These are phyloP conservation scores for Panagrolaimus sp. DNA, from an alignment of 1,140 invertebrate genomes.

Conservation along the genomic window DNA sequence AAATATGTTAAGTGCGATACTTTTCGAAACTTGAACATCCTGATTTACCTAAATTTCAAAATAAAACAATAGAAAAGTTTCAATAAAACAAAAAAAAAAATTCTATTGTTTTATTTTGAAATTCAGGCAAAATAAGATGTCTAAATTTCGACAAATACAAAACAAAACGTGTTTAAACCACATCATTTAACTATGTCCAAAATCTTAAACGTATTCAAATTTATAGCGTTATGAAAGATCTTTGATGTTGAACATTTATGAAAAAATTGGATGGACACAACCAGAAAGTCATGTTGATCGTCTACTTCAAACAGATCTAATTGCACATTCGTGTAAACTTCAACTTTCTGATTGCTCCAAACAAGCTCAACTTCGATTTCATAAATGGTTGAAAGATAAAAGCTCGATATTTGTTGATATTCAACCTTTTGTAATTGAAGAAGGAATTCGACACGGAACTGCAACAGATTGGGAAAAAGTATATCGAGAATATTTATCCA, in stretches of 20 bases:
- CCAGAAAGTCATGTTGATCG: constrained; percentile 26
- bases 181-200: no score
- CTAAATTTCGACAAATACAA: no score
- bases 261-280: constrained; percentile 37
- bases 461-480: constrained; percentile 41
- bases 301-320: constrained; percentile 36
- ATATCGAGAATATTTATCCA: constrained; percentile 34
- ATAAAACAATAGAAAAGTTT: no score
- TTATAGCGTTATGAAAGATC: constrained; percentile 27
- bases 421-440: constrained; percentile 42
- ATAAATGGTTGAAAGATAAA: constrained; percentile 38
- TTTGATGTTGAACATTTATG: constrained; percentile 31
- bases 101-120: no score
- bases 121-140: no score
- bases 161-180: no score
- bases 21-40: neutral
- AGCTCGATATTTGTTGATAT: constrained; percentile 44
- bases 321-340: constrained; percentile 37
- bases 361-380: constrained; percentile 32
- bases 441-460: constrained; percentile 40
- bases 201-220: constrained; percentile 2
- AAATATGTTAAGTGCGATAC: no score
- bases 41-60: no score
- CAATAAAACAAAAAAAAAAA: no score
- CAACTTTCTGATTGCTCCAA: constrained; percentile 37